Percentiles rank a stretch among this genome's conserved stretches.
phyloP scores from a whole-genome alignment of 2,888 invertebrate species.

The Ypsolopha scabrella region DNA sequence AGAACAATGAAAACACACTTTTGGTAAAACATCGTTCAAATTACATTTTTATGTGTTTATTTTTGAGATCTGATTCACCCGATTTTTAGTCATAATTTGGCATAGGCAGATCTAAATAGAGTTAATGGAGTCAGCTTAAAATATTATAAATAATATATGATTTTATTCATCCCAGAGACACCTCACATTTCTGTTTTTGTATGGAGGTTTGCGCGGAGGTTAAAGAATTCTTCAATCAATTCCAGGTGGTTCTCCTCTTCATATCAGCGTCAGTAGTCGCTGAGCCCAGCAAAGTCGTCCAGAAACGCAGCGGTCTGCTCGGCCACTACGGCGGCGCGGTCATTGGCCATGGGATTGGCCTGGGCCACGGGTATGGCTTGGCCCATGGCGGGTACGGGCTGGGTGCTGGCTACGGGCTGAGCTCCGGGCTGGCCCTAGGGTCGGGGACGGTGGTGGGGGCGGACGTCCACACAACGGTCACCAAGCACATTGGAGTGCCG shows the following conservation, averaged over 20 bases:
- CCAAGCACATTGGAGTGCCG: slow-evolving; percentile 59
- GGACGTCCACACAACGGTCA: slow-evolving; percentile 60
- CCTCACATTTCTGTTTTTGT: no score
- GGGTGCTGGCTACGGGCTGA: slow-evolving; percentile 15
- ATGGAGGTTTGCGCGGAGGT: no score
- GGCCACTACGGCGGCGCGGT: slow-evolving; percentile 39
- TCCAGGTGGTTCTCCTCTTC: slow-evolving; percentile 45
- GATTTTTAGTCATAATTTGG: no score
- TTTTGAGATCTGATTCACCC: no score
- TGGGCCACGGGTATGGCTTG: slow-evolving; percentile 10
- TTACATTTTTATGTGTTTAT: no score
- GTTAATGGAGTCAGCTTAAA: no score
- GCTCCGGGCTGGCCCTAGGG: slow-evolving; percentile 3
- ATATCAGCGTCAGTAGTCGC: slow-evolving; percentile 47
- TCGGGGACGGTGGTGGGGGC: slow-evolving; percentile 44
- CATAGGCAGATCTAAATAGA: no score
- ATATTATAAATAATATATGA: no score
- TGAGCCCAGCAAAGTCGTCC: slow-evolving; percentile 53
- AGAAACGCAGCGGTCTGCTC: slow-evolving; percentile 52
- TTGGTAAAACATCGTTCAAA: no score
- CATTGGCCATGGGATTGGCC: slow-evolving; percentile 17
- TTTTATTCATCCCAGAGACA: no score
- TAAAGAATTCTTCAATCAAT: slow-evolving; percentile 8
- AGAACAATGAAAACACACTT: no score
- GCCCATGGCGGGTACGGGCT: slow-evolving; percentile 12